Evolutionary conservation across 2,888 invertebrate genomes (phyloP), one percentile per base, ranked within the genome.

Genomic region (Liopterus haemorrhoidalis): DNA sequence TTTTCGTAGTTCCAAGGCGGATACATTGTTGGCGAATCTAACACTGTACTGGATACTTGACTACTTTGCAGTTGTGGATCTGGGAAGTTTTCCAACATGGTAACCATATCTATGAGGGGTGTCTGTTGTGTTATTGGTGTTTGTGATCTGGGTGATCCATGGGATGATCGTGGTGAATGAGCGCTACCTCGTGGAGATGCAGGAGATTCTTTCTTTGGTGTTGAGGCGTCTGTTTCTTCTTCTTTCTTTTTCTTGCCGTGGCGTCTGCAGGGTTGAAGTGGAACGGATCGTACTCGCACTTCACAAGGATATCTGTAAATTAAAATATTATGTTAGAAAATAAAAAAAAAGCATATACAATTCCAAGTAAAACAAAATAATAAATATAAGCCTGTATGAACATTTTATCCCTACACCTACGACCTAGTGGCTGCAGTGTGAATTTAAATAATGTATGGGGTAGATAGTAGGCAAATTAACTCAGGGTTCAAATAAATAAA

Each of bases 11-110:
- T 57, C 57, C 55, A 57, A 41, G 48, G 52, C 16, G 49, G 41
- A 48, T 54, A 54, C 48, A 54, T 54, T 11, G 60, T 58, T 2
- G 51, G 51, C 24, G 56, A 55, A 61, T 86, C 87, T 56, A 85
- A 67, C 4, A 87, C 87, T 9, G 87, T 89, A 59, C 88, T 88
- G 25, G 88, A 86, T 52, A 87, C 85, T 67, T 87, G 87, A 60
- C 86, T 85, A 61, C 85, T 88, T 66, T 89, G 88, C 21, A 89
- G 67, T 60, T 87, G 86, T 12, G 82, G 81, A 59, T 84, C 82
- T 22, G 79, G 80, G 67, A 84, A 83, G 55, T 81, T 82, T 53
- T 84, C 84, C 50, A 84, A 79, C 82, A 84, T 83, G 4, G 82
- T 75, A 24, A 81, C 81, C 82, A 83, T 83, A 57, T 84, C 83